A percentile compares a stretch with the other conserved stretches of the same genome.
phyloP scores from a whole-genome alignment of 1,140 invertebrate genomes.

The Telenomus remus region DNA sequence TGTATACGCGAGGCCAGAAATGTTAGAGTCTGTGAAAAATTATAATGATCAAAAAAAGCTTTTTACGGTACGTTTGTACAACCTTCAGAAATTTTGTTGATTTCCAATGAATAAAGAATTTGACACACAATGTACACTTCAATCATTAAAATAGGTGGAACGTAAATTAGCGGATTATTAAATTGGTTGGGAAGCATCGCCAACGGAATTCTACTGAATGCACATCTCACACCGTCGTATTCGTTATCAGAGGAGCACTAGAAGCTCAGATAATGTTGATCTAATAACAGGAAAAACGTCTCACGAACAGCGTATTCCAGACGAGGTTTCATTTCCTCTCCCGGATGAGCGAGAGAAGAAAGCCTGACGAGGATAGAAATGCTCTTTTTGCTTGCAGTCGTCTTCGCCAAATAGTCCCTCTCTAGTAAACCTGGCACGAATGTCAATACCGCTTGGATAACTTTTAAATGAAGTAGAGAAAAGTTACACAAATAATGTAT shows the following conservation, averaged over 20 bases:
- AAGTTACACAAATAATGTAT: constrained; percentile 39
- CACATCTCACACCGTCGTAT: constrained; percentile 37
- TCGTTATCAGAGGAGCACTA: constrained; percentile 55
- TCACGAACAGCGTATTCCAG: constrained; percentile 48
- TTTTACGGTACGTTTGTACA: too few relatives aligned
- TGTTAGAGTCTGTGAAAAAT: too few relatives aligned
- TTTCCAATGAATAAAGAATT: constrained; percentile 16
- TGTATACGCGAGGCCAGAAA: too few relatives aligned
- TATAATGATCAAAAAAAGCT: too few relatives aligned
- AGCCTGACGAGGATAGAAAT: constrained; percentile 40
- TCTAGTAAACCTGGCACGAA: constrained; percentile 39
- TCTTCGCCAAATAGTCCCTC: constrained; percentile 49
- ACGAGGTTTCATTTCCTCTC: constrained; percentile 54
- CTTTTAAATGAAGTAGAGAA: constrained; percentile 40
- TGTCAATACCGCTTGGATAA: constrained; percentile 48
- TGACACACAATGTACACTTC: constrained; percentile 31
- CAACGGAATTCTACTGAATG: constrained; percentile 44
- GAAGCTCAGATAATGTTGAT: constrained; percentile 52
- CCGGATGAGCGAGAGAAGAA: constrained; percentile 35
- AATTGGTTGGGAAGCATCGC: constrained; percentile 50
- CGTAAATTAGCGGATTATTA: constrained; percentile 53
- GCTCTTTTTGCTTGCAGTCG: constrained; percentile 44
- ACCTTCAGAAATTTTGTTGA: background rate
- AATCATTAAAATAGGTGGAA: constrained; percentile 44
- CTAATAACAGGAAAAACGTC: constrained; percentile 58